A percentile compares a stretch with the other conserved stretches of the same genome.
phyloP scores from a whole-genome alignment of 2,797 vertebrate genomes.

The Adrianichthys oophorus region DNA sequence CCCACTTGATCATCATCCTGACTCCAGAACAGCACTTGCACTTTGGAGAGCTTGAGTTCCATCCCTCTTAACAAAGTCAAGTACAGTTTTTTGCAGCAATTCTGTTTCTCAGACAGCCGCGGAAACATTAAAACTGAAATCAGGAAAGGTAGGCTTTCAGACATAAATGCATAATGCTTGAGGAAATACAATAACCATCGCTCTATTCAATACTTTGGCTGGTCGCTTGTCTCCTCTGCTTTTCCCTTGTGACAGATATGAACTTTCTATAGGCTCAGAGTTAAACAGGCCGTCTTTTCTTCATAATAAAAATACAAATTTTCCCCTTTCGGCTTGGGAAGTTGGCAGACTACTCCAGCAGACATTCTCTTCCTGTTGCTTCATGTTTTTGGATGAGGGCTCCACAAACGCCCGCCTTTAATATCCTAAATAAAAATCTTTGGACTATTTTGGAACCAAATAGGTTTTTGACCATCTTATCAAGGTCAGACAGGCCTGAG shows the following conservation, averaged over 20 bases:
- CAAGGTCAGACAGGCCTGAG: constrained; percentile 33
- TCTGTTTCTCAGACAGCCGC: constrained; percentile 19
- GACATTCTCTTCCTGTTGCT: constrained; percentile 81
- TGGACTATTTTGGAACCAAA: constrained; percentile 64
- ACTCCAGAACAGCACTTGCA: constrained; percentile 54
- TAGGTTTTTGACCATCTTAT: constrained; percentile 49
- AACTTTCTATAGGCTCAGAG: constrained; percentile 33
- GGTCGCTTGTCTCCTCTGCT: constrained; percentile 28
- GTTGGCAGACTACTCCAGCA: constrained; percentile 68
- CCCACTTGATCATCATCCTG: constrained; percentile 28
- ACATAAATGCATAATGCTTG: constrained; percentile 15
- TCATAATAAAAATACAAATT: constrained; percentile 65
- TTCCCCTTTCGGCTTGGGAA: constrained; percentile 69
- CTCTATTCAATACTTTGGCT: constrained; percentile 16
- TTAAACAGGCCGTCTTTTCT: constrained; percentile 46
- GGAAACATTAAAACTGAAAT: constrained; percentile 30
- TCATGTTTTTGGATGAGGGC: constrained; percentile 74
- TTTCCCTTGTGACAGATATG: constrained; percentile 30
- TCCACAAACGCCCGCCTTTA: constrained; percentile 58
- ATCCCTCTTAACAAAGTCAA: constrained; percentile 37
- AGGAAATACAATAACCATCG: constrained; percentile 16
- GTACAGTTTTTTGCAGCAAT: constrained; percentile 31
- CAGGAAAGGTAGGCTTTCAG: constrained; percentile 20
- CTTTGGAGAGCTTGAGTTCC: constrained; percentile 43
- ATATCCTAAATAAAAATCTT: constrained; percentile 70